Evolutionary conservation across 1,140 invertebrate genomes (phyloP).

Genomic region (Drosophila takahashii): DNA sequence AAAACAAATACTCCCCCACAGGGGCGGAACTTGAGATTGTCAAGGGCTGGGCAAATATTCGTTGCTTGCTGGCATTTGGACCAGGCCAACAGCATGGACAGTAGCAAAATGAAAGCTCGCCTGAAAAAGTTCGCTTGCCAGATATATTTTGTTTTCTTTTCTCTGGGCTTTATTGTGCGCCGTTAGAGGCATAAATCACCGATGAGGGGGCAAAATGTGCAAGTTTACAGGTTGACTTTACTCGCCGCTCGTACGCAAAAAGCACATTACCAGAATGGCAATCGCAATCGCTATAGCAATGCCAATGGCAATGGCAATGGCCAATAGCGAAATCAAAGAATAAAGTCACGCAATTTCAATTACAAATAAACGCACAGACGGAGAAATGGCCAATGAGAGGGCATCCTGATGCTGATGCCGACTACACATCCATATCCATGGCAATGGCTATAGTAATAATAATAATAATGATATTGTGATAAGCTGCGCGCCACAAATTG

Average conservation of each 20-base stretch:
- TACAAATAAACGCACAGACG: conserved; percentile 65
- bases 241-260: conserved; percentile 29
- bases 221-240: conserved; percentile 52
- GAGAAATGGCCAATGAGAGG: conserved; percentile 35
- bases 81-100: conserved; percentile 57
- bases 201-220: conserved; percentile 53
- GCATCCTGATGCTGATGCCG: conserved; percentile 12
- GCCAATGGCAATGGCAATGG: conserved; percentile 33
- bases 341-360: conserved; percentile 83
- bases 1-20: conserved; percentile 3
- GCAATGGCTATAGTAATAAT: conserved; percentile 51
- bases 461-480: conserved; percentile 80
- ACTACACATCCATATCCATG: conserved; percentile 8
- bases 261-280: conserved; percentile 44
- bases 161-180: conserved; percentile 20
- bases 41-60: conserved; percentile 75
- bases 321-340: conserved; percentile 73
- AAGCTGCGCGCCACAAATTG: conserved; percentile 79
- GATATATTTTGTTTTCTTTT: conserved; percentile 13
- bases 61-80: conserved; percentile 72
- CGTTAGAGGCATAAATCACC: conserved; percentile 57
- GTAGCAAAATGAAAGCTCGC: conserved; percentile 56
- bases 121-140: conserved; percentile 34
- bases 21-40: conserved; percentile 24
- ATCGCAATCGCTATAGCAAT: conserved; percentile 28